Conservation (phyloP, 2,888 invertebrate genomes). For the Loripinus fragilis region DNA sequence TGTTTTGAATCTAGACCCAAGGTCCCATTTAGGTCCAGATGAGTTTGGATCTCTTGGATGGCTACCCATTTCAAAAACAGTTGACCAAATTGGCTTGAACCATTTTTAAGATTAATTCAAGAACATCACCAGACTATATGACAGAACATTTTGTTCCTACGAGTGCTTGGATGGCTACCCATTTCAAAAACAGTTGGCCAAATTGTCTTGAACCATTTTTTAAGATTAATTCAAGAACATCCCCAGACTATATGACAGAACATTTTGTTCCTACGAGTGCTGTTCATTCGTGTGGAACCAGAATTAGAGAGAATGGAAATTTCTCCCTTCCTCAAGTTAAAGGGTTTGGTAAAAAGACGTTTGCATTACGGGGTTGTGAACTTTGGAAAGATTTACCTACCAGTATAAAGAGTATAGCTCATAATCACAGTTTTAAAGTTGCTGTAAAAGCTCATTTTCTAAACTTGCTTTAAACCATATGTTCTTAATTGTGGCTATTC, state of each 20-base stretch:
- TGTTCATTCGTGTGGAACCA: too few species aligned
- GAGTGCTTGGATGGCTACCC: not conserved
- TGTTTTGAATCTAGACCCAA: not conserved
- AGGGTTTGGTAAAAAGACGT: too few species aligned
- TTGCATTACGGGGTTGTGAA: too few species aligned
- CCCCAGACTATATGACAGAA: not conserved
- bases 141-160: not conserved
- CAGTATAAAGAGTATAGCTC: too few species aligned
- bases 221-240: not conserved
- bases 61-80: not conserved
- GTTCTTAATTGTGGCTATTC: too few species aligned
- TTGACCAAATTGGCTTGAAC: not conserved
- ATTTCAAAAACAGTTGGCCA: not conserved
- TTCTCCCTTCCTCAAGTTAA: too few species aligned
- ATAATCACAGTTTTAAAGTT: too few species aligned
- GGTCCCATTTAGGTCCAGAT: not conserved
- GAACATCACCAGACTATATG: not conserved
- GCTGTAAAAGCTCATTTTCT: too few species aligned
- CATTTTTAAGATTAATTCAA: not conserved
- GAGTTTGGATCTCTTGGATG: not conserved
- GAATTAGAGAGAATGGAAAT: too few species aligned
- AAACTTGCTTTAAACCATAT: too few species aligned
- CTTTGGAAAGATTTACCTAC: too few species aligned
- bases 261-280: not conserved
- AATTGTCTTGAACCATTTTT: slow-evolving; percentile 3